Base-by-base conservation (phyloP, 1,140 invertebrate species). In the Rhyzopertha dominica region DNA sequence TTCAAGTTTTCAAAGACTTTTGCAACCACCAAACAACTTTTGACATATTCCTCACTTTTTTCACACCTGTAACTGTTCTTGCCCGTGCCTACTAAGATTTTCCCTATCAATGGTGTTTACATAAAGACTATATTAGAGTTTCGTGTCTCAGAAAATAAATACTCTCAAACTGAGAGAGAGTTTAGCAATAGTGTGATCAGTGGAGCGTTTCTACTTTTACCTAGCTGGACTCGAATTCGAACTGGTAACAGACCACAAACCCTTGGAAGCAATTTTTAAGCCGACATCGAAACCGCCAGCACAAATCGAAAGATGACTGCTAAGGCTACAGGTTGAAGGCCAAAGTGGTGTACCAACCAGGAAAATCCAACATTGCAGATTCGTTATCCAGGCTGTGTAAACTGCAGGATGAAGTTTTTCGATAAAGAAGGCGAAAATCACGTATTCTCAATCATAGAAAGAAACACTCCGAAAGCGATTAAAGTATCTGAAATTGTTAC, bases 111-210 rank as follows among this genome's bases (percentile, higher is more conserved):
- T n/a, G n/a, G n/a, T n/a, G n/a, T n/a, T n/a, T n/a, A n/a, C n/a
- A n/a, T 53, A 17, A 43, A 53, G 19, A 26, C 46, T 3, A 34
- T 56, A 9, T 7, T 38, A 20, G 22, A 43, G 3, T 54, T 54
- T 41, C 38, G 40, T 32, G 13, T 36, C 9, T 49, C 43, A 10
- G 28, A 13, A n/a, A 45, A 37, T 14, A 39, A 52, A 30, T 71
- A 69, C 32, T 66, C 62, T 1, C 61, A 71, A 44, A 68, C 63
- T 13, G 70, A 73, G 45, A 42, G 69, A 73, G 50, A 51, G 57
- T 18, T 37, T 70, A 1, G 58, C 62, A 5, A 53, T 64, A 9
- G 26, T 58, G 10, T 66, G 61, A 62, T 59, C 56, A 14, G 47
- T 66, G 17, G 58, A 66, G 20, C 55, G 56, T 35, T 64, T 65